Conservation (phyloP, 2,797 vertebrate genomes). For the Xiphorhynchus erythropygius region DNA sequence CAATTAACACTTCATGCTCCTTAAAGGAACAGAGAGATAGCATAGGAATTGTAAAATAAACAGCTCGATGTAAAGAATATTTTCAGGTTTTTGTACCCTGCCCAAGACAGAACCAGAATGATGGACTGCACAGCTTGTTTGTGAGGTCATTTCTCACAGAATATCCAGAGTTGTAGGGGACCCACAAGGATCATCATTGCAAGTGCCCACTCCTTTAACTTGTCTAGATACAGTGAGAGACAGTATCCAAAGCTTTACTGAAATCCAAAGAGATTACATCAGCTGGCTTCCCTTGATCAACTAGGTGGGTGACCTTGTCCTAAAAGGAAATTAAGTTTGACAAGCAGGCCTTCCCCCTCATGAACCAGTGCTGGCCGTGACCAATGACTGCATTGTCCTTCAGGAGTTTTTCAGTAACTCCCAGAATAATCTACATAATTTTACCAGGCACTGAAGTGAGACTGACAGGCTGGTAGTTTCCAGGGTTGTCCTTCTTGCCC, state of each 20-base stretch:
- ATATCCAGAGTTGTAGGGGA: background rate
- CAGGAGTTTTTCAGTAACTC: background rate
- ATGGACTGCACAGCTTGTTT: background rate
- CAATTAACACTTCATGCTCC: background rate
- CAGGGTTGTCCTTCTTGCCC: background rate
- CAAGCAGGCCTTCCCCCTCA: background rate
- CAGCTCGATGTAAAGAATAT: background rate
- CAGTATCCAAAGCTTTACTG: background rate
- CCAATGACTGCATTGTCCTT: background rate
- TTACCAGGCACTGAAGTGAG: background rate
- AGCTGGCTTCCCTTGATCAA: background rate
- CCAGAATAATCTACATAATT: background rate
- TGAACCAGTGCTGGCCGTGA: background rate
- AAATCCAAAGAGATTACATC: background rate
- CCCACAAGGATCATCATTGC: background rate
- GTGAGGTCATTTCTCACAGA: background rate
- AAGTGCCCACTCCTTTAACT: background rate
- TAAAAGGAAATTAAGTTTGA: background rate
- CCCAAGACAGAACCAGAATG: background rate
- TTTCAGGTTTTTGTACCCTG: background rate
- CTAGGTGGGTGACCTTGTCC: background rate
- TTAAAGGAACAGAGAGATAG: background rate
- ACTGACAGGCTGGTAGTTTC: background rate
- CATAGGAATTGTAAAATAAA: background rate
- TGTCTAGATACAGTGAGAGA: background rate